These are phyloP conservation scores for Drosophila setifemur DNA, from an alignment of 1,140 invertebrate species.

Conservation along the genomic window DNA sequence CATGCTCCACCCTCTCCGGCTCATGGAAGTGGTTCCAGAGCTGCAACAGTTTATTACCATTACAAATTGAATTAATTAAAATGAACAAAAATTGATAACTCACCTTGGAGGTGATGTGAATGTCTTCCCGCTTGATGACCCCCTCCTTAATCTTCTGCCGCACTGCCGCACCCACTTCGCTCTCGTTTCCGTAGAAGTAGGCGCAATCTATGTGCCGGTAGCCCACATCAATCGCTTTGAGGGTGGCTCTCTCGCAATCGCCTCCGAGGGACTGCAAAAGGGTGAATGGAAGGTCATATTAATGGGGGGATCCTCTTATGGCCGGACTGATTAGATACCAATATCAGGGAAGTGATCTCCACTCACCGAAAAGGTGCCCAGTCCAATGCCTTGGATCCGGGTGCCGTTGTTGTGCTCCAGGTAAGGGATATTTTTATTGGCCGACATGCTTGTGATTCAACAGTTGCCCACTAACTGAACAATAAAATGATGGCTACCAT, in stretches of 20 bases:
- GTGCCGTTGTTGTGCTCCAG: conserved; percentile 86
- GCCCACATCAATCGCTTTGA: conserved; percentile 90
- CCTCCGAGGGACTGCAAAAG: conserved; percentile 84
- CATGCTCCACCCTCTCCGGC: conserved; percentile 84
- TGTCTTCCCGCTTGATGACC: conserved; percentile 90
- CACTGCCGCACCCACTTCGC: conserved; percentile 91
- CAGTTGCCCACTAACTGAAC: conserved; percentile 34
- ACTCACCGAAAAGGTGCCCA: conserved; percentile 91
- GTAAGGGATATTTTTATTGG: conserved; percentile 63
- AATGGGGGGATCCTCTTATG: not conserved
- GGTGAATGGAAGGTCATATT: conserved; percentile 47
- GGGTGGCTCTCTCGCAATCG: conserved; percentile 86
- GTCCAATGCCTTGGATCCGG: conserved; percentile 87
- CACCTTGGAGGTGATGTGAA: conserved; percentile 92
- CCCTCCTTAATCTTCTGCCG: conserved; percentile 89
- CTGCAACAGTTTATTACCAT: conserved; percentile 78
- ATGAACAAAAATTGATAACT: conserved; percentile 1
- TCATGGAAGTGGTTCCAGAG: conserved; percentile 89
- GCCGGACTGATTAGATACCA: conserved; percentile 31
- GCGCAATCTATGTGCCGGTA: conserved; percentile 97
- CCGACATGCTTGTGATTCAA: conserved; percentile 51
- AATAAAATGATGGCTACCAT: not conserved
- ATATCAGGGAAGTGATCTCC: conserved; percentile 85
- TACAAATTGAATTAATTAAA: not conserved
- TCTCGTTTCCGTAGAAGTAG: conserved; percentile 91